A percentile compares a stretch with the other conserved stretches of the same genome.
These are phyloP conservation scores for Conger conger DNA, from an alignment of 2,113 vertebrate species.

Conservation along the genomic window DNA sequence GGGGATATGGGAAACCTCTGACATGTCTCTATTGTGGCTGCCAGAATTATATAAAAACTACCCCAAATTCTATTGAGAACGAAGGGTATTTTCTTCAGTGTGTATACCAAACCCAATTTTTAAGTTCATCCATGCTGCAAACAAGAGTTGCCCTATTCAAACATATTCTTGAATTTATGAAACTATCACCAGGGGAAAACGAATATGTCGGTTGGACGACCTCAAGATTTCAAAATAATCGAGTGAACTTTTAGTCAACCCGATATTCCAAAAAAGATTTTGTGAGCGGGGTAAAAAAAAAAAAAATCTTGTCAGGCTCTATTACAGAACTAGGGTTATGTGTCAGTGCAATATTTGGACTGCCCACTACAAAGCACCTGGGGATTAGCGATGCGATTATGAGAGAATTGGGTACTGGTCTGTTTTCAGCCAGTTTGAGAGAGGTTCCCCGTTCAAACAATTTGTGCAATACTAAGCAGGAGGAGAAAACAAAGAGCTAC, in stretches of 20 bases:
- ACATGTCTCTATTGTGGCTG: not conserved
- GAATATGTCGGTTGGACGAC: not conserved
- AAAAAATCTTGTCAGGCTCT: not conserved
- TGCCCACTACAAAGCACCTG: not conserved
- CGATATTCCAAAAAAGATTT: not conserved
- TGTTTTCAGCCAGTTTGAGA: not conserved
- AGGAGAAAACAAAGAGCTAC: not conserved
- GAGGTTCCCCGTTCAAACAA: not conserved
- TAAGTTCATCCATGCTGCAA: not conserved
- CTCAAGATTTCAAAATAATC: not conserved
- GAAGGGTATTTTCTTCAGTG: not conserved
- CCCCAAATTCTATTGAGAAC: not conserved
- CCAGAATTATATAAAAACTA: not conserved
- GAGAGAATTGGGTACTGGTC: not conserved
- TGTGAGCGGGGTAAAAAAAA: not conserved
- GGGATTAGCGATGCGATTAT: not conserved
- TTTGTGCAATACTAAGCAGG: constrained; percentile 1
- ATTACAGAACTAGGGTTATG: not conserved
- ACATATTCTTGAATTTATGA: constrained; percentile 2
- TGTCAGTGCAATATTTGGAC: not conserved
- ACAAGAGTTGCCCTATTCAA: not conserved
- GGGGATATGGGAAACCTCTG: not conserved
- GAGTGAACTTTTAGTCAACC: constrained; percentile 6
- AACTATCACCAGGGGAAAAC: not conserved
- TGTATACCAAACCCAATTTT: not conserved